Evolutionary conservation across 2,797 vertebrate genomes (phyloP), one percentile per base, ranked within the genome.

Genomic region (Glyptemys insculpta): DNA sequence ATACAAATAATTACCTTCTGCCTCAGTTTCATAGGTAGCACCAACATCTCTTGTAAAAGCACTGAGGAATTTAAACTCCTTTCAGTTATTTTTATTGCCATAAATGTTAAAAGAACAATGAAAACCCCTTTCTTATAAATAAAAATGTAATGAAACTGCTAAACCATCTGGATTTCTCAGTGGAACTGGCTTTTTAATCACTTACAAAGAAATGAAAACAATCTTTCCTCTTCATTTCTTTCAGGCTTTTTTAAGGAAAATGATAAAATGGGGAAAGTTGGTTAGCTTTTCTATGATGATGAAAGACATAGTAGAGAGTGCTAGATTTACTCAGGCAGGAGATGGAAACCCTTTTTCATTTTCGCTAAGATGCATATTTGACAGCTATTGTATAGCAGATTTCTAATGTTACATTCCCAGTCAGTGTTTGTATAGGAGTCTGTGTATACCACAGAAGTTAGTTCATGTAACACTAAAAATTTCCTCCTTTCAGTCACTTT

Each of bases 401-500:
- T 95, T 95, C 86, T 96, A 94, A 85, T 90, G 65, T 96, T 96
- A 91, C 81, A 8, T 93, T 96, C 68, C 74, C 56, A 62, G 94
- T 92, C 31, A 79, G 62, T 29, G 5, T 78, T 78, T 62, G 74
- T 90, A 18, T 78, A 83, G 89, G 89, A 89, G 91, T 89, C 90
- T 88, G 68, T 19, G n/a, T 95, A 92, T 96, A 79, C 52, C 54
- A 87, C 87, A 85, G 50, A 83, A 2, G 2, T 21, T 88, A 91
- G 87, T 91, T 93, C 37, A 74, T 81, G 57, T 87, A 81, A n/a
- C 89, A 62, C 81, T 89, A 31, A 91, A 91, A 85, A 34, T 81
- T 3, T 79, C 14, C 12, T 87, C 3, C 37, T 91, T 95, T 80
- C 29, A 89, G 0, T 93, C 72, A 57, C n/a, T 81, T 53, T 23